Percentiles rank a stretch among this genome's conserved stretches.
These are phyloP conservation scores for Macropus fuliginosus DNA, from an alignment of 2,797 vertebrate genomes.

Conservation along the genomic window DNA sequence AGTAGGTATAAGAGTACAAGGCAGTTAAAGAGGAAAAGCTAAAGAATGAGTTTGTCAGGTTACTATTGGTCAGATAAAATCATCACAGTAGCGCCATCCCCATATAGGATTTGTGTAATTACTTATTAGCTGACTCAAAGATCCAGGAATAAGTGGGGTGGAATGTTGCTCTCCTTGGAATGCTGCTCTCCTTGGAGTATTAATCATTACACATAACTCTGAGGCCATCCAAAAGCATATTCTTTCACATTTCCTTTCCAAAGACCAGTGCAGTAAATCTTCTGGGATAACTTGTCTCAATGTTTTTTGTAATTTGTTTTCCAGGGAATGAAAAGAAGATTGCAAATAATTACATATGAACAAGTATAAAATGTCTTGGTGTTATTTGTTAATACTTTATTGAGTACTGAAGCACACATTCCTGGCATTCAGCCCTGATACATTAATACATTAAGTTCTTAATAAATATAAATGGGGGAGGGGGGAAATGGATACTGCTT, in stretches of 20 bases:
- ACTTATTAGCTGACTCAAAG: neutral
- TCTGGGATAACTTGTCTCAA: neutral
- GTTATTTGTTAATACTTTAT: neutral
- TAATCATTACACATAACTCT: neutral
- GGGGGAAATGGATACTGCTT: neutral
- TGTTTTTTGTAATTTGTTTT: neutral
- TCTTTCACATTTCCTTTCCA: neutral
- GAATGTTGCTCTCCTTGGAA: neutral
- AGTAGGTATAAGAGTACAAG: neutral
- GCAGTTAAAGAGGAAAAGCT: neutral
- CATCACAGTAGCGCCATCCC: neutral
- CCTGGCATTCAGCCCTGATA: neutral
- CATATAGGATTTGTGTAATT: neutral
- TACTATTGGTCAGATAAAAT: neutral
- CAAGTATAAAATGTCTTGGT: neutral
- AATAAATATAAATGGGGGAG: neutral
- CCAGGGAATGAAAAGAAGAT: neutral
- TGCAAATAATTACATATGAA: neutral
- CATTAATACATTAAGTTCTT: conserved; percentile 1
- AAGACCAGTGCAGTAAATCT: neutral
- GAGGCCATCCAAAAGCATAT: neutral
- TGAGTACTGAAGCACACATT: neutral
- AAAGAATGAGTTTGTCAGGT: neutral
- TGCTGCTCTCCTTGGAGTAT: neutral
- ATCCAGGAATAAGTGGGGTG: neutral